These are phyloP conservation scores for Clamator glandarius DNA, from an alignment of 2,797 vertebrate species.

Conservation along the genomic window DNA sequence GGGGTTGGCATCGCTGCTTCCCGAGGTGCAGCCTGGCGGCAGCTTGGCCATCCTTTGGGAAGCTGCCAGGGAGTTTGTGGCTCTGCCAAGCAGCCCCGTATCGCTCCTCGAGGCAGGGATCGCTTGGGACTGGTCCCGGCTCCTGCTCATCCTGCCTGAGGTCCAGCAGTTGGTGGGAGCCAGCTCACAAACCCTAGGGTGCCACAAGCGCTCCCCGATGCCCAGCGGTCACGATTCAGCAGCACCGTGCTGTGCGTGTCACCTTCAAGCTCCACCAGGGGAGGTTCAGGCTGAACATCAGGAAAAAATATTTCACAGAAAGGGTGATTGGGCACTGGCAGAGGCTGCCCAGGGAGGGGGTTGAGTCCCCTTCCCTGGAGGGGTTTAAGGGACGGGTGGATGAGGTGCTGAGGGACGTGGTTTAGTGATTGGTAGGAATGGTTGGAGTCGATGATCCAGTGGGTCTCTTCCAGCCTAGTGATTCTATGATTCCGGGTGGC, in stretches of 20 bases:
- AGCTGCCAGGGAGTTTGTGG: background rate
- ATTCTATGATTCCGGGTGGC: background rate
- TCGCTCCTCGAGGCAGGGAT: background rate
- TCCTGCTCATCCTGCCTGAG: background rate
- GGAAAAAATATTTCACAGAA: too few species aligned
- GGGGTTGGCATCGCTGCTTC: background rate
- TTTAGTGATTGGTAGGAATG: too few species aligned
- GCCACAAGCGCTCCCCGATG: accelerated
- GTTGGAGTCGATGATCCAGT: too few species aligned
- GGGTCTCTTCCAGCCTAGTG: too few species aligned
- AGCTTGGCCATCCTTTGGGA: background rate
- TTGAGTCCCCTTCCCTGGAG: too few species aligned
- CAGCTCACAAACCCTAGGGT: background rate
- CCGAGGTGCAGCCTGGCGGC: background rate
- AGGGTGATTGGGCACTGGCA: too few species aligned
- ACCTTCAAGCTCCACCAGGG: too few species aligned
- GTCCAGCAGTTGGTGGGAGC: background rate
- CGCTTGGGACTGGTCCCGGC: background rate
- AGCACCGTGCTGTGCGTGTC: background rate
- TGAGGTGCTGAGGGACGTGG: too few species aligned
- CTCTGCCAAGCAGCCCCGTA: background rate
- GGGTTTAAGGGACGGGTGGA: too few species aligned
- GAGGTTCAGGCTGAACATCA: too few species aligned
- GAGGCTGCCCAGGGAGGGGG: too few species aligned
- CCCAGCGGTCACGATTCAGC: background rate